Evolutionary conservation across 1,140 invertebrate species (phyloP).

Genomic region (Drosophila nigromelanica): DNA sequence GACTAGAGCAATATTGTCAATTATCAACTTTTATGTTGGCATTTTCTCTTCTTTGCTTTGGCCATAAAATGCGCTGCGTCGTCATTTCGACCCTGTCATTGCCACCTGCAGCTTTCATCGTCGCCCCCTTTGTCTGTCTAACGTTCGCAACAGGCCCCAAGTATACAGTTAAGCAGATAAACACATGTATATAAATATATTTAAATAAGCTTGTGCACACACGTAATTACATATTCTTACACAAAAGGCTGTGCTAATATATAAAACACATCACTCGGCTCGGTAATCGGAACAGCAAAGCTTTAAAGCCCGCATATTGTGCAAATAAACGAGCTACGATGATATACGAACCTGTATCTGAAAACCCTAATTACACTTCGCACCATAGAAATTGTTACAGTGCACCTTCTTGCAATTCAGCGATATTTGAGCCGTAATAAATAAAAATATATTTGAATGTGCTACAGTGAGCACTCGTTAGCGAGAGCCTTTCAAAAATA

Average conservation of each 20-base stretch:
- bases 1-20: not conserved
- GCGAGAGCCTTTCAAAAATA: not conserved
- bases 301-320: conserved; percentile 27
- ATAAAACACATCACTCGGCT: conserved; percentile 1
- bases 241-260: not conserved
- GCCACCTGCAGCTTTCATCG: conserved; percentile 47
- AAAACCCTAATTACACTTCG: conserved; percentile 12
- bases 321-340: conserved; percentile 2
- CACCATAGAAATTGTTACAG: not conserved
- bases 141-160: conserved; percentile 2
- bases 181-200: not conserved
- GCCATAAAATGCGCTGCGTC: not conserved
- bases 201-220: not conserved
- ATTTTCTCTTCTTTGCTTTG: not conserved
- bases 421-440: conserved; percentile 3
- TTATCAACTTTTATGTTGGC: conserved; percentile 33
- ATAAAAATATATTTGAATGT: too few species aligned
- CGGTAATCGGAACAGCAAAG: conserved; percentile 27
- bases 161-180: not conserved
- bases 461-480: not conserved
- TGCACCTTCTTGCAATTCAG: conserved; percentile 19
- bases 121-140: conserved; percentile 37
- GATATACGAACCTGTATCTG: conserved; percentile 25
- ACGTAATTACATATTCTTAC: conserved; percentile 31
- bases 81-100: conserved; percentile 26